A percentile compares a stretch with the other conserved stretches of the same genome.
phyloP scores from a whole-genome alignment of 2,113 vertebrate genomes.

The Microtus ochrogaster region DNA sequence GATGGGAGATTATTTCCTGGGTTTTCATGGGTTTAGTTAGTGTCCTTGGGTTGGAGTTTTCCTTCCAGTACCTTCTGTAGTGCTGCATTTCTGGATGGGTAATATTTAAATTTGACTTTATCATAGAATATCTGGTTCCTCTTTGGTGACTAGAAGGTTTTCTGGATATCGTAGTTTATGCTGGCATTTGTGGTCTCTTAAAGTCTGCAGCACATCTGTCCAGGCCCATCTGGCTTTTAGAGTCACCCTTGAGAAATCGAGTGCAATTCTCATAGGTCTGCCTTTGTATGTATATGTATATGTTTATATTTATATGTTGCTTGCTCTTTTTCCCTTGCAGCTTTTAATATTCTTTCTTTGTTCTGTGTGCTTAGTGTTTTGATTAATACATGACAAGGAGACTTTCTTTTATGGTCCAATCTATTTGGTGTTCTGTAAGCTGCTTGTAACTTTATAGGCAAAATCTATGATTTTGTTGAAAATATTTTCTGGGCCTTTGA shows the following conservation, averaged over 20 bases:
- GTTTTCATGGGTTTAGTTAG: neutral
- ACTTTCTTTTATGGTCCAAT: neutral
- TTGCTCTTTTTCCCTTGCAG: neutral
- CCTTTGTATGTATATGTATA: neutral
- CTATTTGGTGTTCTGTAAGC: neutral
- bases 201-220: neutral
- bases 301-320: neutral
- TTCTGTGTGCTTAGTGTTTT: neutral
- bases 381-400: neutral
- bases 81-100: neutral
- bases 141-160: neutral
- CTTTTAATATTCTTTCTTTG: neutral
- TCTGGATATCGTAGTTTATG: neutral
- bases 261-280: neutral
- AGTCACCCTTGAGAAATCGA: neutral
- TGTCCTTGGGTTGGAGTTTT: neutral
- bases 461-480: neutral
- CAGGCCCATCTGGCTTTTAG: neutral
- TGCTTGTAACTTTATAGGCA: neutral
- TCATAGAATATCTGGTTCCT: neutral
- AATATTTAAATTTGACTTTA: neutral
- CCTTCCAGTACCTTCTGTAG: neutral
- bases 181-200: neutral
- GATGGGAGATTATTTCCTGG: neutral
- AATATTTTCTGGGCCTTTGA: neutral